phyloP scores from a whole-genome alignment of 2,888 invertebrate genomes.

The Polia nebulosa region DNA sequence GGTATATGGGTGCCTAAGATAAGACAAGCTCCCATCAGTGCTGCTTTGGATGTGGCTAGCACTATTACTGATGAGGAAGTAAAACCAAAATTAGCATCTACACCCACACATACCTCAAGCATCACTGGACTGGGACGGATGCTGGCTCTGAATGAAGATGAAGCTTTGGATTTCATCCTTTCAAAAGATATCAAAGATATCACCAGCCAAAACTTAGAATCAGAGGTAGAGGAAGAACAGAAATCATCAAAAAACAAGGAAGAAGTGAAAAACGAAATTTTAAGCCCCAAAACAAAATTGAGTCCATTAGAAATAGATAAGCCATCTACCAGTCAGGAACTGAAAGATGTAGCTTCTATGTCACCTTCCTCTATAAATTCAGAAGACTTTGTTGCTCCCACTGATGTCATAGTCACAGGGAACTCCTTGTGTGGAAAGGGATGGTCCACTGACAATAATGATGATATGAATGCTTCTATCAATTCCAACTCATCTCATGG shows the following conservation, averaged over 20 bases:
- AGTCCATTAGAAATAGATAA: slow-evolving; percentile 73
- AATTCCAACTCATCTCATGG: slow-evolving; percentile 90
- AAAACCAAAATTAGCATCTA: slow-evolving; percentile 82
- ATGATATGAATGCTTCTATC: slow-evolving; percentile 88
- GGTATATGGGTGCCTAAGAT: slow-evolving; percentile 96
- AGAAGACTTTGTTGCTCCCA: slow-evolving; percentile 79
- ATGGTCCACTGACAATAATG: slow-evolving; percentile 92
- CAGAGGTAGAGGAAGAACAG: slow-evolving; percentile 57
- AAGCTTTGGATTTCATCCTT: slow-evolving; percentile 93
- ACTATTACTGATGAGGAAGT: slow-evolving; percentile 89
- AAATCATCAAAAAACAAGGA: slow-evolving; percentile 14
- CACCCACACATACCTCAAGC: slow-evolving; percentile 79
- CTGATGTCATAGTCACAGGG: slow-evolving; percentile 87
- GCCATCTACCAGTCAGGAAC: slow-evolving; percentile 80
- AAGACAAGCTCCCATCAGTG: slow-evolving; percentile 94
- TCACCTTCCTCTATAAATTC: slow-evolving; percentile 81
- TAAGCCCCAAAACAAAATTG: slow-evolving; percentile 30
- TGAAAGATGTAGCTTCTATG: slow-evolving; percentile 69
- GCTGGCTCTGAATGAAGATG: slow-evolving; percentile 92
- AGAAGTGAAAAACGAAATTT: slow-evolving; percentile 32
- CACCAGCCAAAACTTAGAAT: slow-evolving; percentile 61
- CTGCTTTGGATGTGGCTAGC: slow-evolving; percentile 95
- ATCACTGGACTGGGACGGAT: slow-evolving; percentile 87
- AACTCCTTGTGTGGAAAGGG: slow-evolving; percentile 93
- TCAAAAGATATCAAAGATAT: slow-evolving; percentile 85